These are phyloP conservation scores for Beroe ovata DNA, from an alignment of 37 sponge, comb jelly and placozoan species.

Conservation along the genomic window DNA sequence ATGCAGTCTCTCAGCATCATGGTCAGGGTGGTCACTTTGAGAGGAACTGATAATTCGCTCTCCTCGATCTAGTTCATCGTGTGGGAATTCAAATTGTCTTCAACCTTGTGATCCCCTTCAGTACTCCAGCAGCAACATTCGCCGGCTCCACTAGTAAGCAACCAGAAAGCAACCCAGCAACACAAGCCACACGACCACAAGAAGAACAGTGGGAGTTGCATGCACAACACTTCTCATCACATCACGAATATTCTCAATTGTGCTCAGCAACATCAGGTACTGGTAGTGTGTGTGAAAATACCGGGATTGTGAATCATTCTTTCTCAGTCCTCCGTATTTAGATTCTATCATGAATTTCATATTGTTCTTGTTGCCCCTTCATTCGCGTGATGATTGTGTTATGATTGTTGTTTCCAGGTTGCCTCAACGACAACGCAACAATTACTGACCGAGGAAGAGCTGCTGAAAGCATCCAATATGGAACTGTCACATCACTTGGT, in stretches of 20 bases:
- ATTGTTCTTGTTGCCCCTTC: no score
- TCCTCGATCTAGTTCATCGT: not conserved
- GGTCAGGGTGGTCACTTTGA: not conserved
- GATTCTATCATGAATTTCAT: no score
- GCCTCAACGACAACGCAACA: conserved; percentile 13
- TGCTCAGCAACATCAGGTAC: conserved; percentile 35
- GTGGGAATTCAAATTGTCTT: no score
- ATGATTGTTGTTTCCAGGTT: no score
- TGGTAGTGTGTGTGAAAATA: no score
- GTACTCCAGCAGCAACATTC: conserved; percentile 13
- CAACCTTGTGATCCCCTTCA: no score
- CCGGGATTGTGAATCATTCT: no score
- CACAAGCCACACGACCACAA: conserved; percentile 23
- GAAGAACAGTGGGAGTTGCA: conserved; percentile 25
- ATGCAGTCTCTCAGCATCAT: not conserved
- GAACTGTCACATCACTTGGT: conserved; percentile 62
- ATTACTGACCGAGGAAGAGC: conserved; percentile 33
- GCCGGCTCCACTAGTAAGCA: not conserved
- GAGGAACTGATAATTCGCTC: not conserved
- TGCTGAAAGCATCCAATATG: conserved; percentile 48
- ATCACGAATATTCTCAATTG: conserved; percentile 55
- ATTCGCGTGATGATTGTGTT: no score
- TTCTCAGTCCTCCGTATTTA: no score
- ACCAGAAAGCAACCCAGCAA: not conserved
- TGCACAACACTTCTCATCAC: conserved; percentile 53